Evolutionary conservation across 1,140 invertebrate genomes (phyloP), one percentile per base, ranked within the genome.

Genomic region (Lutraria rhynchaena): DNA sequence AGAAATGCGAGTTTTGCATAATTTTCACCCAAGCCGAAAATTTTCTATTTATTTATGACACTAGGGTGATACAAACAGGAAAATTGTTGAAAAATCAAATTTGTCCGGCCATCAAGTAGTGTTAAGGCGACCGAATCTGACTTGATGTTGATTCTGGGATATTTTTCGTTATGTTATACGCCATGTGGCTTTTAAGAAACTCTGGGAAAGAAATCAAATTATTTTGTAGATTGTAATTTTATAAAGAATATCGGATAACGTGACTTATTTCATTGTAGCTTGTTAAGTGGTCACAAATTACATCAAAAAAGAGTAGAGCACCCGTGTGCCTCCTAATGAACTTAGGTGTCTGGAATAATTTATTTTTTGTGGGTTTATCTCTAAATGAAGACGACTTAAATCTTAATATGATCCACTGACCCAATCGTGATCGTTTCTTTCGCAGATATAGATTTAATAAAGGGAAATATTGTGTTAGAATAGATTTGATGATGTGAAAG

Each of bases 1-100:
- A 83, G 82, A 86, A 86, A 84, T 86, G 85, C 82, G 83, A 83
- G 87, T 87, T 90, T 90, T 89, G 86, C 89, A 90, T 90, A 90
- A 90, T 90, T 90, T 90, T 86, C 85, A 83, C 89, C 83, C 83
- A 85, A 83, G 86, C 84, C 81, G 84, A 88, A 88, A 87, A 87
- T 84, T 84, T 86, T 86, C 86, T 89, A 88, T 89, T 89, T 88
- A 89, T 89, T 89, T 89, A 89, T 81, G 86, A 83, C 73, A 78
- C 82, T 75, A 83, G 87, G 86, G 88, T 86, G 86, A 89, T 87
- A 86, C 83, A 88, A 87, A 87, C 83, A 86, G 76, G 71, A 77
- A 86, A 88, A 88, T 86, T 87, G 78, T 82, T 81, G 33, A 81
- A 85, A 87, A 89, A 89, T 89, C 84, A 82, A 85, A 89, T 89